Evolutionary conservation across 2,888 invertebrate genomes (phyloP).

Genomic region (Acanthoscelides obtectus): DNA sequence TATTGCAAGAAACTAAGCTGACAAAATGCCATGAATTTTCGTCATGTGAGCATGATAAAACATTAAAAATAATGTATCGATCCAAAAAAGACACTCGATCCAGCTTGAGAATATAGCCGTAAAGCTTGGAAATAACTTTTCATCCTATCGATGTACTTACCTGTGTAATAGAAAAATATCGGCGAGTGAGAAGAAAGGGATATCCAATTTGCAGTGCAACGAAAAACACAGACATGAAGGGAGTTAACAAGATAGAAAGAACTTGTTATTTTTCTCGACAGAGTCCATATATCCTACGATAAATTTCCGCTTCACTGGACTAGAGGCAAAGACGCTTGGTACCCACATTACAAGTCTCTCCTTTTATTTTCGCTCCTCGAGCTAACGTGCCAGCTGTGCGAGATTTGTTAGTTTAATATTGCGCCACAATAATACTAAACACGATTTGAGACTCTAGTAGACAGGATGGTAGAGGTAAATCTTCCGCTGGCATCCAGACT

Average conservation of each 20-base stretch:
- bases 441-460: neutral
- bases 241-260: neutral
- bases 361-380: neutral
- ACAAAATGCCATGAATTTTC: too few species aligned
- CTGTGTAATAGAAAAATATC: neutral
- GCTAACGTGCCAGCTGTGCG: neutral
- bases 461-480: neutral
- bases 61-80: too few species aligned
- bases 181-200: neutral
- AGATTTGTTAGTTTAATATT: neutral
- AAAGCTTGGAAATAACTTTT: too few species aligned
- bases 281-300: neutral
- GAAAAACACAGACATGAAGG: neutral
- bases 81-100: too few species aligned
- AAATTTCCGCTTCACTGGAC: neutral
- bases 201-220: neutral
- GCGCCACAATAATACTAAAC: neutral
- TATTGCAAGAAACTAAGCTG: too few species aligned
- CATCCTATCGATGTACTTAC: neutral
- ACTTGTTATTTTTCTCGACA: neutral
- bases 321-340: neutral
- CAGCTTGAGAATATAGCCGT: too few species aligned
- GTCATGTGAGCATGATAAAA: too few species aligned
- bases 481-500: neutral
- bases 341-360: neutral